A percentile compares a stretch with the other conserved stretches of the same genome.
Evolutionary conservation across 2,797 vertebrate species (phyloP).

Genomic region (Carcharodon carcharias): DNA sequence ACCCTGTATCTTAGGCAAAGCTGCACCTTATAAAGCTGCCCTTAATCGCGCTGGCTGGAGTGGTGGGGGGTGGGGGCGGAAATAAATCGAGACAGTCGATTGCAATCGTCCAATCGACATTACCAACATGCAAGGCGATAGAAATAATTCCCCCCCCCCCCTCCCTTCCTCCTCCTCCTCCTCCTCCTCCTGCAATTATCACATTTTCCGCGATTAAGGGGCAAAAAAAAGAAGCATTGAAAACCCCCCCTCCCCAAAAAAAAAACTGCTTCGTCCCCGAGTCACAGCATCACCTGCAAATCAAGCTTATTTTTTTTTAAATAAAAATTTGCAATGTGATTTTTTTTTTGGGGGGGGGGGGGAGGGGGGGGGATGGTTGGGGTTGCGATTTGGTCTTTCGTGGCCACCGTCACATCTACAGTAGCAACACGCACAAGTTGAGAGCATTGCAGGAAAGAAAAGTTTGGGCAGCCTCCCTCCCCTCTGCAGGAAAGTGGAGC

Average conservation of each 20-base stretch:
- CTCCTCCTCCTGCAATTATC: not conserved
- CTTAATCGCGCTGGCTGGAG: not conserved
- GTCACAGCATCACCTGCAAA: not conserved
- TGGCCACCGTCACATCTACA: slow-evolving; percentile 26
- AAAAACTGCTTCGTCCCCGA: too few relatives aligned
- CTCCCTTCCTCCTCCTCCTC: too few relatives aligned
- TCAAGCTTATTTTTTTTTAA: not conserved
- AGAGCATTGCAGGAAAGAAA: slow-evolving; percentile 22
- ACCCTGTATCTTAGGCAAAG: not conserved
- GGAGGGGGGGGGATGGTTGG: too few relatives aligned
- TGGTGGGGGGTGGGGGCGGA: not conserved
- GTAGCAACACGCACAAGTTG: not conserved
- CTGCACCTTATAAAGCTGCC: not conserved
- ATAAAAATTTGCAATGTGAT: slow-evolving; percentile 4
- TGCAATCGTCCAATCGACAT: slow-evolving; percentile 17
- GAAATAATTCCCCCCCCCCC: not conserved
- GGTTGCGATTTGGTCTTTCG: slow-evolving; percentile 24
- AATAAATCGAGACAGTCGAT: not conserved
- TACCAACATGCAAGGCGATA: not conserved
- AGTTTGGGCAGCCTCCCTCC: not conserved
- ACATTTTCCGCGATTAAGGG: not conserved
- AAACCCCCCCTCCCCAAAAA: not conserved
- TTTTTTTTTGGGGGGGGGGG: not conserved
- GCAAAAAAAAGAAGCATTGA: not conserved
- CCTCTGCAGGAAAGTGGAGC: not conserved